Evolutionary conservation across 1,140 invertebrate genomes (phyloP), one percentile per base, ranked within the genome.

Genomic region (Aricia agestis): DNA sequence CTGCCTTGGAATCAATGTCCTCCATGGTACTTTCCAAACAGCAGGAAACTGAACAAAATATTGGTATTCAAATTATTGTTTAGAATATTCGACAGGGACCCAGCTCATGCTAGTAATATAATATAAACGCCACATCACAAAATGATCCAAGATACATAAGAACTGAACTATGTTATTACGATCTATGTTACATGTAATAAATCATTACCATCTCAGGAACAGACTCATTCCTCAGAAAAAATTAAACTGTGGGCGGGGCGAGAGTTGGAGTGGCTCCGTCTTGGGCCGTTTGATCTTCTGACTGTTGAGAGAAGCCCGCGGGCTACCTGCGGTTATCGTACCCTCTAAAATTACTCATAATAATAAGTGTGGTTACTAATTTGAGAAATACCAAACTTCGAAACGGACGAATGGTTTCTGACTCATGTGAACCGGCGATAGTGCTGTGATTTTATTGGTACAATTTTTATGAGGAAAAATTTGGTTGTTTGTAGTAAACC

Each of bases 251-350:
- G 86, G 89, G 89, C 86, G 87, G 79, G 79, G 74, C 69, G 68
- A 71, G 57, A 74, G 67, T 77, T 78, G 77, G 72, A 77, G 82
- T 82, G 85, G 80, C 83, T 85, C 86, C 86, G 76, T 80, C 78
- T 77, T 83, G 79, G 73, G 68, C 74, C 73, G 73, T 75, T 76
- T 76, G 73, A 78, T 75, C 75, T 74, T 73, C 82, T 85, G 81
- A 87, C 86, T 84, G 83, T 83, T 79, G 80, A 79, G 78, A 77
- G 73, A 79, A 76, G 86, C 89, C 86, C 75, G 36, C 81, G 76
- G 86, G 89, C 89, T 91, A 90, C 89, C 89, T 90, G 87, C 84
- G 75, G 81, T 91, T 87, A 91, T 90, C 87, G 89, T 78, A 84
- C 84, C 79, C 75, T 77, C 79, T 72, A 78, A 85, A 91, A 91